Conservation (phyloP, 2,888 invertebrate species). For the Lissocephala sabroskyi region DNA sequence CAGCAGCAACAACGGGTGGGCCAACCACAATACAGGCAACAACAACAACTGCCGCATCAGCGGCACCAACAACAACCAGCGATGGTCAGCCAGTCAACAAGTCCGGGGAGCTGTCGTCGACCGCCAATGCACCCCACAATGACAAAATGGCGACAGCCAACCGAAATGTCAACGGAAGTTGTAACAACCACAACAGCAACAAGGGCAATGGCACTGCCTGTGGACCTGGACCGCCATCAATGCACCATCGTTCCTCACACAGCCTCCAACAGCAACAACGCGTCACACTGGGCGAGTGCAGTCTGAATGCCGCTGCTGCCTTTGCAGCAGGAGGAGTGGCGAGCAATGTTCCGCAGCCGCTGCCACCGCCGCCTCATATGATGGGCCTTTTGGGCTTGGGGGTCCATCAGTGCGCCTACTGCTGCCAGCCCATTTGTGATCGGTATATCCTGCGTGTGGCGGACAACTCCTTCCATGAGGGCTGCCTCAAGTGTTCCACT, state of each 20-base stretch:
- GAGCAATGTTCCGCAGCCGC: conserved; percentile 43
- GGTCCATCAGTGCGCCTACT: conserved; percentile 76
- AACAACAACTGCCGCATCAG: conserved; percentile 29
- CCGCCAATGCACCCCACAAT: conserved; percentile 41
- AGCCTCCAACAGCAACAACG: conserved; percentile 32
- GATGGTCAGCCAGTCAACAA: conserved; percentile 4
- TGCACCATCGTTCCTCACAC: conserved; percentile 20
- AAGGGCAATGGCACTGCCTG: conserved; percentile 26
- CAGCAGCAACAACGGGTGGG: conserved; percentile 42
- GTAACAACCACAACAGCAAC: conserved; percentile 51
- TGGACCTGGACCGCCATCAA: conserved; percentile 33
- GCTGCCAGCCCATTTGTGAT: conserved; percentile 82
- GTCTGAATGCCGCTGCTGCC: conserved; percentile 34
- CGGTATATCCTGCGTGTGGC: conserved; percentile 83
- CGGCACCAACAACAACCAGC: conserved; percentile 19
- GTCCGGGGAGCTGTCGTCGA: conserved; percentile 10
- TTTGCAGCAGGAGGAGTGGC: conserved; percentile 25
- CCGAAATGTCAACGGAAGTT: conserved; percentile 61
- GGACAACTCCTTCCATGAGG: conserved; percentile 83
- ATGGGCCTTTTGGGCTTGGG: neutral
- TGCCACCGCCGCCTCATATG: conserved; percentile 30
- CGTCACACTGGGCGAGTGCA: conserved; percentile 61
- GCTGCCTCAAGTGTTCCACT: conserved; percentile 83
- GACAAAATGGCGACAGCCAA: conserved; percentile 58
- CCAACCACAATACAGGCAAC: conserved; percentile 24